Base-by-base conservation (phyloP, 2,888 invertebrate genomes). In the Augiades crinisus region DNA sequence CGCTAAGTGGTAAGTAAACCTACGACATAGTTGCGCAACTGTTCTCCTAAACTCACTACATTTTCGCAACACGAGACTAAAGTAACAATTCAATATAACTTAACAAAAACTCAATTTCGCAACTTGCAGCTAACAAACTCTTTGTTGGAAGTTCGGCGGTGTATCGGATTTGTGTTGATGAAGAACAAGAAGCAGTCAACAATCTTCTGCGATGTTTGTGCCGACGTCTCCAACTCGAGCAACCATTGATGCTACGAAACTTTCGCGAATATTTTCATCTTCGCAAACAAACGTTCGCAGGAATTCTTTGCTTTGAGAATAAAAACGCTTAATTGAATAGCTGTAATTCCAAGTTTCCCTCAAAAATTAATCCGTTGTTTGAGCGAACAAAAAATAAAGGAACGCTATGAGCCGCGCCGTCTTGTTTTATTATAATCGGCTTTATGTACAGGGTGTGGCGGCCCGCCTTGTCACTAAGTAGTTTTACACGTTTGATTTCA, bases 361-460 rank as follows among this genome's bases (percentile, higher is more conserved):
- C 47, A 47, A 47, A 47, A 47, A 47, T 47, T 47, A 40, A 47
- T 33, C 40, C 47, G 47, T 47, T 47, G 47, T 40, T 46, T 47
- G 31, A 12, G 22, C 14, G 8, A 47, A 47, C 47, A 47, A 47
- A 40, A 47, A 47, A 33, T 40, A 33, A 33, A 38, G 47, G 33
- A 47, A 40, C 47, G 47, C 22, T 13, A 5, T 13, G 14, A 36
- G 37, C 40, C 21, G 6, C 40, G 31, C 47, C 33, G 8, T 33
- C 47, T 40, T 40, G 47, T 40, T 47, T 31, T 40, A 47, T 31
- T 47, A 31, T 47, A 47, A 47, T 47, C 47, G 40, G 33, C 40
- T 31, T 19, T 31, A 6, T 33, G 13, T 34, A 45, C 33, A 45
- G 44, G 31, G 13, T 33, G 44, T 17, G 22, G 13, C 14, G n/a